Percentiles rank a stretch among this genome's conserved stretches.
These are phyloP conservation scores for Laterallus jamaicensis DNA, from an alignment of 2,113 vertebrate genomes.

Conservation along the genomic window DNA sequence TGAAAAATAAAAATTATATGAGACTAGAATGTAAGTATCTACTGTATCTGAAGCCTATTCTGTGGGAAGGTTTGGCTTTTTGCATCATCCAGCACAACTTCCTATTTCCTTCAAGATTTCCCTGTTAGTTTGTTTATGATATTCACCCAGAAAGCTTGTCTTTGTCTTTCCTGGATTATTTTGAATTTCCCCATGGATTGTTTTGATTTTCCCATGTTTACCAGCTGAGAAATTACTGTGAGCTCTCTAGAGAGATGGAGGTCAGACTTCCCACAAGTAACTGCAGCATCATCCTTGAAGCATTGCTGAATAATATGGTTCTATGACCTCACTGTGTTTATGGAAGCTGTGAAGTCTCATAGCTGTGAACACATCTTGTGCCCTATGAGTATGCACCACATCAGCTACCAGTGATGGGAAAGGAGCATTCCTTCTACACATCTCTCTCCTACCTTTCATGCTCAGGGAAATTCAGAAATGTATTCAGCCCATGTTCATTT, in stretches of 20 bases:
- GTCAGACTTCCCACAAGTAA: neutral
- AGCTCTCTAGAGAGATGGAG: neutral
- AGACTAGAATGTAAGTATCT: neutral
- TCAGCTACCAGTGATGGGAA: neutral
- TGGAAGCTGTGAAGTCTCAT: neutral
- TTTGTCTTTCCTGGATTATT: neutral
- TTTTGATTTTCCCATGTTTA: neutral
- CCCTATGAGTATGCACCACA: rapidly evolving
- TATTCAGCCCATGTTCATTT: neutral
- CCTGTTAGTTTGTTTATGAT: neutral
- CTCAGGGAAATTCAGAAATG: neutral
- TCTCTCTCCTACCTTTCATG: neutral
- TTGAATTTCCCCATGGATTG: neutral
- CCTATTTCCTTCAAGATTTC: neutral
- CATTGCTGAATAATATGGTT: rapidly evolving
- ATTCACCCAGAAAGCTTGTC: neutral
- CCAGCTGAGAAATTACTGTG: neutral
- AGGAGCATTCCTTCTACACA: neutral
- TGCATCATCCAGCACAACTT: neutral
- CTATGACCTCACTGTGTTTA: neutral
- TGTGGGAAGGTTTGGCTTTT: neutral
- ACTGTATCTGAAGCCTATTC: neutral
- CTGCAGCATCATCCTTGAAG: neutral
- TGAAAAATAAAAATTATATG: neutral
- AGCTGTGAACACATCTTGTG: neutral